Evolutionary conservation across 2,797 vertebrate genomes (phyloP).

Genomic region (Periparus ater): DNA sequence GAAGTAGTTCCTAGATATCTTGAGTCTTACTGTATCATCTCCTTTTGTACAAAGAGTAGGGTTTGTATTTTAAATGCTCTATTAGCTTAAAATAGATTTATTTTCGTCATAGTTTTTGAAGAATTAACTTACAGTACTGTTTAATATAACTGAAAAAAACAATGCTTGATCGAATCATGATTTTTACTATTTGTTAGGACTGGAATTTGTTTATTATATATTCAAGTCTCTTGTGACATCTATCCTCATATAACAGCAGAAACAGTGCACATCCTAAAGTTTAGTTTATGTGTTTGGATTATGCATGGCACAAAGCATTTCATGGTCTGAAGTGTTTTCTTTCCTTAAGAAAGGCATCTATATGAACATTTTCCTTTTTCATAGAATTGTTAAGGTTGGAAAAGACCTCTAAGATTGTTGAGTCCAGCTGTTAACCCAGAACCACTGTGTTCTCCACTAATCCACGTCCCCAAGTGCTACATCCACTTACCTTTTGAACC

Average conservation of each 20-base stretch:
- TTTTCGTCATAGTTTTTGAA: neutral
- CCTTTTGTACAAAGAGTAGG: neutral
- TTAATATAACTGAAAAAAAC: neutral
- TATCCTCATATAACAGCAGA: neutral
- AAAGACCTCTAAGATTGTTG: neutral
- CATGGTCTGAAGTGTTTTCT: neutral
- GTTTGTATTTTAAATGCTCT: neutral
- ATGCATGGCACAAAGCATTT: neutral
- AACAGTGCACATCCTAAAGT: neutral
- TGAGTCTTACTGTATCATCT: neutral
- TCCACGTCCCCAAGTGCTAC: rapidly evolving
- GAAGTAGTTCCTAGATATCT: neutral
- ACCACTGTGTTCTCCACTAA: neutral
- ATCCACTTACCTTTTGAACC: rapidly evolving
- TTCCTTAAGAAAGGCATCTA: neutral
- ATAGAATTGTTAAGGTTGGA: neutral
- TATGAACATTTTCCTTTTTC: neutral
- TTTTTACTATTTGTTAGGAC: neutral
- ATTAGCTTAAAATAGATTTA: neutral
- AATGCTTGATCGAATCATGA: neutral
- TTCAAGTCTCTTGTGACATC: neutral
- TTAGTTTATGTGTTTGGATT: neutral
- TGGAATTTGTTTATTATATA: neutral
- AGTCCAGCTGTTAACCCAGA: neutral
- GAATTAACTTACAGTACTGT: neutral